Base-by-base conservation (phyloP, 2,113 vertebrate genomes). In the Paraplagusia blochii region DNA sequence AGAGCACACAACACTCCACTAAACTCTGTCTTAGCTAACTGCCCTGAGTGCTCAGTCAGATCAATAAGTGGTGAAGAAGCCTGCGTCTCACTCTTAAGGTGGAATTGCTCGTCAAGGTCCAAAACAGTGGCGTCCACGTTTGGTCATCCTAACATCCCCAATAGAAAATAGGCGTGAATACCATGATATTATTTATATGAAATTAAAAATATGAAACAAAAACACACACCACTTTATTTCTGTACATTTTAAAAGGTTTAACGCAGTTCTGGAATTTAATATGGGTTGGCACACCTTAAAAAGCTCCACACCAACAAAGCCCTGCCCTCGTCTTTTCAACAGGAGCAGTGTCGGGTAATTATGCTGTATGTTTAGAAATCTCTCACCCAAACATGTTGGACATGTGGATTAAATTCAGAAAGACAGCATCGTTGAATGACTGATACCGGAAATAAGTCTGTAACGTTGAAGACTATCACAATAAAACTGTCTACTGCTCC, bases 21-120 rank as follows among this genome's bases (percentile, higher is more conserved):
- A 17, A 74, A 61, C 64, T 71, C 55, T 45, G 36, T 86, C 77
- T 81, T 66, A 75, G 73, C 79, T 82, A 73, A 76, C 70, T 58
- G 74, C 53, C 51, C 67, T 83, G 80, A 88, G 81, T 85, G 87
- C 82, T 81, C 80, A 63, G 67, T 59, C 59, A 62, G 79, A 89
- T 89, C 88, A 87, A 89, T 89, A 89, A 72, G 46, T 81, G 64
- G 76, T 71, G 73, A 79, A 82, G 66, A 81, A 69, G 63, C 76
- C 38, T 55, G 72, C 65, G 53, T 69, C 44, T 59, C 66, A 56
- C 12, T 70, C 75, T 89, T 89, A 89, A 89, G 88, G 88, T 85
- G 83, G 85, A 15, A 57, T 81, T 62, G 40, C 10, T 10, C 47
- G 44, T 44, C 16, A 69, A 11, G 33, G 44, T 72, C 19, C 14